These are phyloP conservation scores for Epizoanthus stellaris DNA, from an alignment of 92 coral and sea anemone genomes.

Conservation along the genomic window DNA sequence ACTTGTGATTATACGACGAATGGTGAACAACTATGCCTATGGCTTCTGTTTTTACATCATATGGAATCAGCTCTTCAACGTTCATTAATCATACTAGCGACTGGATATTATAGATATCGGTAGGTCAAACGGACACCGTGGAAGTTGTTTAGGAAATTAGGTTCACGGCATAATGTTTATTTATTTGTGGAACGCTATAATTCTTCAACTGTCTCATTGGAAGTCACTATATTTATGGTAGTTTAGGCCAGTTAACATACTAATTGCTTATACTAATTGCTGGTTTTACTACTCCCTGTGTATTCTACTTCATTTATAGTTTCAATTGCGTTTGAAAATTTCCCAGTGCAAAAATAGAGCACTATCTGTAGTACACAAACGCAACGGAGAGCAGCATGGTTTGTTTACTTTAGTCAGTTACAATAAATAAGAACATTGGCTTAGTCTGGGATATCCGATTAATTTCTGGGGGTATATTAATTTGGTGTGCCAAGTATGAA, in stretches of 20 bases:
- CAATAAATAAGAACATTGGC: too few species aligned
- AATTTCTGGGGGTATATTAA: too few species aligned
- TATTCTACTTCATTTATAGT: neutral
- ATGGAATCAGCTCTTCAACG: neutral
- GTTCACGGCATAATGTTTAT: too few species aligned
- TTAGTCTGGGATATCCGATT: too few species aligned
- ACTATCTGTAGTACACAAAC: too few species aligned
- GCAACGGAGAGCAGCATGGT: too few species aligned
- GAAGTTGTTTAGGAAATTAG: neutral
- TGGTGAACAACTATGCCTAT: neutral
- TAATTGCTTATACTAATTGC: neutral
- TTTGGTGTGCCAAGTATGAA: too few species aligned
- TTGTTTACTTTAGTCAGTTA: too few species aligned
- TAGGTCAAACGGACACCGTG: neutral
- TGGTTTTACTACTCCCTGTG: neutral
- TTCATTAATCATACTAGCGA: neutral
- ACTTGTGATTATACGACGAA: constrained; percentile 9
- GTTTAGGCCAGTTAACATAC: neutral
- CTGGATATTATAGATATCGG: neutral
- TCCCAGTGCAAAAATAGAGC: too few species aligned
- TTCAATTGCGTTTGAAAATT: neutral
- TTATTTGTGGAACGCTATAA: too few species aligned
- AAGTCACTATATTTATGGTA: neutral
- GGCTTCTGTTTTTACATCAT: neutral
- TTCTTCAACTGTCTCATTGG: neutral